phyloP scores from a whole-genome alignment of 1,140 invertebrate genomes.

The Zaprionus capensis region DNA sequence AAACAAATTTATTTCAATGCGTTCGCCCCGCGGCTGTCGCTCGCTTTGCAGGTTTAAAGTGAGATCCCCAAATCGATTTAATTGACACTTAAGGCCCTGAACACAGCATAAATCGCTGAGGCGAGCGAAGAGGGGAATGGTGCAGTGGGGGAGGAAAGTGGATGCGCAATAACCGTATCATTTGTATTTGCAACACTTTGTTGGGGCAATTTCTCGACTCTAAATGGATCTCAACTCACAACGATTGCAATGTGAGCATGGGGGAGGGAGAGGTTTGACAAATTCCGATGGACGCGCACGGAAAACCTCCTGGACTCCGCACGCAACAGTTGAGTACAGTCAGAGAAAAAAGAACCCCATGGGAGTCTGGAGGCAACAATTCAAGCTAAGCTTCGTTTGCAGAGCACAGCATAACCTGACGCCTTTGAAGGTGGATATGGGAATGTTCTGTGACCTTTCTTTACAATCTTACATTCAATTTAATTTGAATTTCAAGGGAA shows the following conservation, averaged over 20 bases:
- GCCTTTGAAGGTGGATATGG: background rate
- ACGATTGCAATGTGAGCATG: slow-evolving; percentile 60
- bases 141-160: background rate
- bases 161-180: slow-evolving; percentile 70
- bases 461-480: background rate
- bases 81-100: slow-evolving; percentile 64
- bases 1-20: slow-evolving; percentile 68
- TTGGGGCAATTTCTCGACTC: slow-evolving; percentile 2
- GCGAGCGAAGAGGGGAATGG: background rate
- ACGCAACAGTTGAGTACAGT: slow-evolving; percentile 59
- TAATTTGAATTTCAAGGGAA: background rate
- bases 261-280: slow-evolving; percentile 38
- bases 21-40: background rate
- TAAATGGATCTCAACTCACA: slow-evolving; percentile 17
- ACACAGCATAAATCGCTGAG: slow-evolving; percentile 59
- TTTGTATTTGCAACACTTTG: slow-evolving; percentile 64
- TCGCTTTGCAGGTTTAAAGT: slow-evolving; percentile 22
- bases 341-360: background rate
- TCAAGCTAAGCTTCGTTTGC: background rate
- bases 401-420: background rate
- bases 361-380: slow-evolving; percentile 5
- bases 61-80: slow-evolving; percentile 43
- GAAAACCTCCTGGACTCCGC: background rate
- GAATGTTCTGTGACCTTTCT: background rate
- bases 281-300: slow-evolving; percentile 15